Percentiles rank a stretch among this genome's conserved stretches.
phyloP scores from a whole-genome alignment of 2,113 vertebrate species.

The Aspiorhynchus laticeps region DNA sequence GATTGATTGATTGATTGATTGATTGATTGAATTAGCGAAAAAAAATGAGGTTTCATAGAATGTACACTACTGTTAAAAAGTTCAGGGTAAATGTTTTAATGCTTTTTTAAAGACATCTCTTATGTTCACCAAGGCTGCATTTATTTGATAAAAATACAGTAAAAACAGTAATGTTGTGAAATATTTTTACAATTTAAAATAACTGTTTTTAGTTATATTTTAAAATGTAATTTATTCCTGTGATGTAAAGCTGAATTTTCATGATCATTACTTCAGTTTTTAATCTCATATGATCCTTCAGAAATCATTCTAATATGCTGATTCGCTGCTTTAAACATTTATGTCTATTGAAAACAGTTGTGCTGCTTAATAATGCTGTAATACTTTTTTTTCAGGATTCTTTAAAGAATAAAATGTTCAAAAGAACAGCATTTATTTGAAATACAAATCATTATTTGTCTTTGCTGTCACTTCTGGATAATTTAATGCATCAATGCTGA shows the following conservation, averaged over 20 bases:
- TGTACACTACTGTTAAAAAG: neutral
- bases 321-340: too few species aligned
- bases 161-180: neutral
- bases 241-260: too few species aligned
- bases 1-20: too few species aligned
- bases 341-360: too few species aligned
- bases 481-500: neutral
- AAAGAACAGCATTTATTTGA: neutral
- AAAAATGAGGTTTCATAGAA: neutral
- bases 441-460: neutral
- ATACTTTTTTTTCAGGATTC: neutral
- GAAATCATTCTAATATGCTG: too few species aligned
- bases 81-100: neutral
- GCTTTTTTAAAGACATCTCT: neutral
- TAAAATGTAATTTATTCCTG: too few species aligned
- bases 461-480: neutral
- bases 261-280: too few species aligned
- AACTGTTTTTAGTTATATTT: neutral
- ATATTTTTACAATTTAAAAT: neutral
- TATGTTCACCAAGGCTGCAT: too few species aligned
- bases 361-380: too few species aligned
- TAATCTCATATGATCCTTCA: neutral
- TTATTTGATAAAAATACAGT: neutral
- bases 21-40: too few species aligned
- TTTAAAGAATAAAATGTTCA: neutral